Base-by-base conservation (phyloP, 64 coral and sea anemone species). In the Pocillopora verrucosa region DNA sequence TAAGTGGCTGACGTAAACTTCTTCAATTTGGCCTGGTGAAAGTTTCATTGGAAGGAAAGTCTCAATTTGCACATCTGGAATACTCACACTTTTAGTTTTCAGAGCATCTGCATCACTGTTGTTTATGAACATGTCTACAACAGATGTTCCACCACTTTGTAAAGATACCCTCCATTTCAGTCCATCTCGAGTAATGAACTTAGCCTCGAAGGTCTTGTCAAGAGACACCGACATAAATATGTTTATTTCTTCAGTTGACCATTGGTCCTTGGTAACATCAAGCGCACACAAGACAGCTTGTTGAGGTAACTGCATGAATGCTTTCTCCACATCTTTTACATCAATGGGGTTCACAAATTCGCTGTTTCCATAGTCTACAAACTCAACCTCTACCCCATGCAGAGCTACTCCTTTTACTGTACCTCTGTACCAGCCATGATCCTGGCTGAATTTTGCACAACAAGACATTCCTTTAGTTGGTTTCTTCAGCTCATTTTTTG, bases 291-390 rank as follows among this genome's bases (percentile, higher is more conserved):
- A 22, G 79, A 80, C 24, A 34, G 91, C 84, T 73, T 88, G 91
- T 34, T 45, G 75, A 34, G 84, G 65, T 56, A 92, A 65, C 72
- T 77, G 56, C 84, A 88, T 75, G 45, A 74, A 92, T 60, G 17
- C 64, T 60, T 88, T 88, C 20, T 88, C 61, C 15, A 80, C 16
- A 41, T 88, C 76, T 64, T 92, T 92, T 16, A 92, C 22, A 16
- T 80, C 12, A 16, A 22, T 36, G 45, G 58, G 56, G 59, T 59
- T 72, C 17, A 93, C 92, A 19, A 56, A 45, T 93, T 93, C 92
- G 36, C 87, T n/a, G 57, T 93, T 93, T 17, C 92, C 92, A 89
- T 89, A 93, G 76, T 93, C 92, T 67, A 93, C 38, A 65, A 93
- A 93, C 1, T 83, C 77, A 16, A 93, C 87, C n/a, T 36, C 13